Conservation (phyloP, 2,888 invertebrate species). For the Megalurothrips usitatus region DNA sequence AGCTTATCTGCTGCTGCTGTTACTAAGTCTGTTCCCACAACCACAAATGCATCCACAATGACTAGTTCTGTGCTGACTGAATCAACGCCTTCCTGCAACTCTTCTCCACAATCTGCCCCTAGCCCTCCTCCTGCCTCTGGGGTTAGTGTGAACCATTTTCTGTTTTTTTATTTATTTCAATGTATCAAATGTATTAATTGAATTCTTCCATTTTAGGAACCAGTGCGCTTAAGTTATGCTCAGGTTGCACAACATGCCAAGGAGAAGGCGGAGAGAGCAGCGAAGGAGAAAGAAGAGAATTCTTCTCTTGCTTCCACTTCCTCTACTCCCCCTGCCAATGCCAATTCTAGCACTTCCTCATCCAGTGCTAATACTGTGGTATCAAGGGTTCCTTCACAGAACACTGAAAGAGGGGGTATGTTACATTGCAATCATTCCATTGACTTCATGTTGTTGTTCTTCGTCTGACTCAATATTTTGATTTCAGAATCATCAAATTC, state of each 20-base stretch:
- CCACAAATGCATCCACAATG: slow-evolving; percentile 55
- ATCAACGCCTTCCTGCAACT: not conserved
- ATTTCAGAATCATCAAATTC: slow-evolving; percentile 5
- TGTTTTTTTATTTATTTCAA: not conserved
- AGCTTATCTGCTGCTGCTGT: slow-evolving; percentile 27
- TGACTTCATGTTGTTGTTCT: not conserved
- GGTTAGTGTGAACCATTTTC: not conserved
- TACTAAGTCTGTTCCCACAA: slow-evolving; percentile 43
- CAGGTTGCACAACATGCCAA: slow-evolving; percentile 63
- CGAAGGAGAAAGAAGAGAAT: slow-evolving; percentile 1
- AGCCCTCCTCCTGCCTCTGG: slow-evolving; percentile 5
- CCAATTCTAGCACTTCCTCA: not conserved
- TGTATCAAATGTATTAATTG: too few species aligned
- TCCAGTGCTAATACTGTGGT: not conserved
- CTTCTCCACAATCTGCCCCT: slow-evolving; percentile 4
- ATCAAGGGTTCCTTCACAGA: slow-evolving; percentile 5
- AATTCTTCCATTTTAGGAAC: slow-evolving; percentile 31
- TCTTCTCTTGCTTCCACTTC: not conserved
- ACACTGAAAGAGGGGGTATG: not conserved
- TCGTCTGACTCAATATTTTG: not conserved
- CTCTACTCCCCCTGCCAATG: not conserved
- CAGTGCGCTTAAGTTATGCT: slow-evolving; percentile 56
- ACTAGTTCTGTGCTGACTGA: slow-evolving; percentile 45
- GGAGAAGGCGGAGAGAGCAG: slow-evolving; percentile 44
- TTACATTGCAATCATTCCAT: not conserved